These are phyloP conservation scores for Hymenopus coronatus DNA, from an alignment of 2,888 invertebrate species.

Conservation along the genomic window DNA sequence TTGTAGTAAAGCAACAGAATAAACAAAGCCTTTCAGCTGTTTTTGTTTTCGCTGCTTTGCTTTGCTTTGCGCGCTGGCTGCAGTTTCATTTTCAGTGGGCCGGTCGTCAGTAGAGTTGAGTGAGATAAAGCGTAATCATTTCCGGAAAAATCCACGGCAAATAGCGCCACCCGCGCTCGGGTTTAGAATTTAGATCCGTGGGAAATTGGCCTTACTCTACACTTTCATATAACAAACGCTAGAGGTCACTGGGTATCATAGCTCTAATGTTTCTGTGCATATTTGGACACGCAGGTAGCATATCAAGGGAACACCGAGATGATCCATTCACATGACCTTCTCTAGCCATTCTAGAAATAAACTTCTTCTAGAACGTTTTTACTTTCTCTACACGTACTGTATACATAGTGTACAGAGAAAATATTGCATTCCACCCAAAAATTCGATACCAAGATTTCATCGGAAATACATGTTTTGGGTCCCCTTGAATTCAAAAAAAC, in stretches of 20 bases:
- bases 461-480: too few species aligned
- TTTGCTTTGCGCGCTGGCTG: too few species aligned
- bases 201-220: background rate
- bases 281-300: background rate
- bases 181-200: background rate
- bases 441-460: too few species aligned
- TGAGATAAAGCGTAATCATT: background rate
- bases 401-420: too few species aligned
- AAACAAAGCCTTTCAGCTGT: background rate
- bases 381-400: too few species aligned
- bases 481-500: too few species aligned
- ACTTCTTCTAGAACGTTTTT: too few species aligned
- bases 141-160: background rate
- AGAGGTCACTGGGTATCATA: background rate
- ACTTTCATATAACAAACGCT: background rate
- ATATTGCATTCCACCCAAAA: too few species aligned
- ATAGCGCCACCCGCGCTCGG: too few species aligned
- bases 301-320: too few species aligned
- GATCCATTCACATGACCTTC: too few species aligned
- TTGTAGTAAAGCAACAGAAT: background rate
- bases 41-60: background rate
- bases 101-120: background rate
- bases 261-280: background rate
- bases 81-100: background rate
- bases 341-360: too few species aligned